These are phyloP conservation scores for Chaenocephalus aceratus DNA, from an alignment of 2,113 vertebrate genomes.

Conservation along the genomic window DNA sequence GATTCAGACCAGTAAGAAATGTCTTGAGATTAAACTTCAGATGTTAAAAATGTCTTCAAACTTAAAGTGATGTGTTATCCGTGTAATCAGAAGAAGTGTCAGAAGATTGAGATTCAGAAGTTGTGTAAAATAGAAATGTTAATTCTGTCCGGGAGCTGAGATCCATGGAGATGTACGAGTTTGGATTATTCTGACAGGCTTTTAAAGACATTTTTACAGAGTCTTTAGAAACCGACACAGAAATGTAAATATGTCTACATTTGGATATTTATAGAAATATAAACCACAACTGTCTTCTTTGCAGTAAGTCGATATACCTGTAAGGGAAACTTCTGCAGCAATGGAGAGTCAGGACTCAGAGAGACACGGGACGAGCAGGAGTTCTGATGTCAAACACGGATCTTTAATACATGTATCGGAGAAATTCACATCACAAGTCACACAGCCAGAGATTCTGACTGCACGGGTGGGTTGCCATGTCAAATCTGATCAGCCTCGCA, in stretches of 20 bases:
- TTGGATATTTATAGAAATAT: slow-evolving; percentile 7
- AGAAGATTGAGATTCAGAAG: too few relatives aligned
- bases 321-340: too few relatives aligned
- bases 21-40: not conserved
- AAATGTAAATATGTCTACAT: not conserved
- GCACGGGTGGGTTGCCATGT: too few relatives aligned
- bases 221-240: not conserved
- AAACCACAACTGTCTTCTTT: not conserved
- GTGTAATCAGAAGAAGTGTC: not conserved
- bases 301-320: too few relatives aligned
- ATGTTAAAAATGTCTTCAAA: not conserved
- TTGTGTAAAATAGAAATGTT: not conserved
- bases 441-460: too few relatives aligned
- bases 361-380: too few relatives aligned
- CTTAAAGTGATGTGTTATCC: not conserved
- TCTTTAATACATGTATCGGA: too few relatives aligned
- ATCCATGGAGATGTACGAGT: not conserved
- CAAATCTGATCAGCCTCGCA: too few relatives aligned
- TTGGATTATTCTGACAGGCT: slow-evolving; percentile 16
- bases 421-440: too few relatives aligned
- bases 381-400: too few relatives aligned
- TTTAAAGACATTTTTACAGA: slow-evolving; percentile 13
- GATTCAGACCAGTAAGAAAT: not conserved
- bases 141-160: slow-evolving; percentile 1
- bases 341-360: too few relatives aligned